Evolutionary conservation across 64 coral and sea anemone genomes (phyloP), one percentile per base, ranked within the genome.

Genomic region (Montipora foliosa): DNA sequence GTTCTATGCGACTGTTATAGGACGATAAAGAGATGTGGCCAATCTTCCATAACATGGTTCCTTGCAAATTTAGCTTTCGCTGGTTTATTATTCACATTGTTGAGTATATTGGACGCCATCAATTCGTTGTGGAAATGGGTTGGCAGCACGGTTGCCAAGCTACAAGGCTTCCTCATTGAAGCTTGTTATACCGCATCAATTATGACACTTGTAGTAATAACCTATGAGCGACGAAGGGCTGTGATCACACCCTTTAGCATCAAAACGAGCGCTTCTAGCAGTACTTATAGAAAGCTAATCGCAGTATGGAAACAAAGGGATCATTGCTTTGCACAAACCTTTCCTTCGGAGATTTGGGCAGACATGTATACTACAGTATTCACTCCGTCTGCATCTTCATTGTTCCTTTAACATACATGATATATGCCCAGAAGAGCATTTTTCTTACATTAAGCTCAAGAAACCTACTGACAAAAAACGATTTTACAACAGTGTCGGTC

Each of bases 161-260:
- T 78, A 50, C 81, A 87, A 78, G 57, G 82, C 22, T 93, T 87
- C 67, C 12, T 87, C 1, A 87, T 87, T 19, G 73, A 87, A 66
- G 47, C 82, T 20, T 93, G 81, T 10, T 93, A 87, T 47, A 87
- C 82, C 1, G 25, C 82, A 8, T 93, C 91, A 8, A 87, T 93
- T 50, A 59, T 93, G 61, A 93, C 91, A 12, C 82, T 93, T 6
- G 82, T 86, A 19, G 55, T 85, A 2, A 87, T 93, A n/a, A 75
- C 81, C 44, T 86, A 25, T 22, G 82, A 87, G 58, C 47, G 91
- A 66, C 55, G 86, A 7, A 79, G 87, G 67, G 91, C 74, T 14
- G 91, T 93, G 4, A 48, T 51, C 9, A 47, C 5, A 4, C 91
- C 82, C 16, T 77, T 92, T 16, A 37, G 19, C 19, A 66, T 45